Evolutionary conservation across 92 coral and sea anemone genomes (phyloP).

Genomic region (Porites evermanni): DNA sequence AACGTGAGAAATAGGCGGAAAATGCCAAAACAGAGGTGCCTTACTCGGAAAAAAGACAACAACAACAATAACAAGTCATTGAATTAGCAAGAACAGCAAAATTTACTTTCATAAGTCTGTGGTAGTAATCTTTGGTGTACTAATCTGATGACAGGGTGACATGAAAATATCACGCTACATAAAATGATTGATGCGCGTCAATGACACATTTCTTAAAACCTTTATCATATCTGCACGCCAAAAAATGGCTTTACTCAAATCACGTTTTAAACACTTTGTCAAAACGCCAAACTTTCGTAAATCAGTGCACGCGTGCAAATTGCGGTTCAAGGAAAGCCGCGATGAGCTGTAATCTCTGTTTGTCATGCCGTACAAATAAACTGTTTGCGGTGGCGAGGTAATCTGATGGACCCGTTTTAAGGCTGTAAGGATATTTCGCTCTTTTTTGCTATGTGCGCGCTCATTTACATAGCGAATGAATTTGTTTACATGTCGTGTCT

Average conservation of each 20-base stretch:
- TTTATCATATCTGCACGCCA: slow-evolving; percentile 17
- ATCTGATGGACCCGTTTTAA: neutral
- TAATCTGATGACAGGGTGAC: neutral
- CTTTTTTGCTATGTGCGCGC: neutral
- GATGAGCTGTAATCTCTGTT: slow-evolving; percentile 3
- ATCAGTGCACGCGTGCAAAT: neutral
- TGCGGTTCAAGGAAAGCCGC: slow-evolving; percentile 13
- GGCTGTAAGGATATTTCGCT: no score
- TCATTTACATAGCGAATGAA: neutral
- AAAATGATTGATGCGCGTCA: neutral
- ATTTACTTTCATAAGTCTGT: neutral
- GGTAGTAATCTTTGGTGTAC: neutral
- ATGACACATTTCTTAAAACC: neutral
- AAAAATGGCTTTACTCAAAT: neutral
- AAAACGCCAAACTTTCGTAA: slow-evolving; percentile 10
- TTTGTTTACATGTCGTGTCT: slow-evolving; percentile 20
- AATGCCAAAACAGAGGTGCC: no score
- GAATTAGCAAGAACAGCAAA: no score
- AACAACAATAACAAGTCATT: no score
- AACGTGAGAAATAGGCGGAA: no score
- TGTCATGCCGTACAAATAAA: neutral
- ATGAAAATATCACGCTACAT: slow-evolving; percentile 21
- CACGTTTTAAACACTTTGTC: slow-evolving; percentile 20
- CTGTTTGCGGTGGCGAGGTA: neutral
- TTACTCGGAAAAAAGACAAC: no score